Evolutionary conservation across 2,888 invertebrate species (phyloP), one percentile per base, ranked within the genome.

Genomic region (Hirtodrosophila duncani): DNA sequence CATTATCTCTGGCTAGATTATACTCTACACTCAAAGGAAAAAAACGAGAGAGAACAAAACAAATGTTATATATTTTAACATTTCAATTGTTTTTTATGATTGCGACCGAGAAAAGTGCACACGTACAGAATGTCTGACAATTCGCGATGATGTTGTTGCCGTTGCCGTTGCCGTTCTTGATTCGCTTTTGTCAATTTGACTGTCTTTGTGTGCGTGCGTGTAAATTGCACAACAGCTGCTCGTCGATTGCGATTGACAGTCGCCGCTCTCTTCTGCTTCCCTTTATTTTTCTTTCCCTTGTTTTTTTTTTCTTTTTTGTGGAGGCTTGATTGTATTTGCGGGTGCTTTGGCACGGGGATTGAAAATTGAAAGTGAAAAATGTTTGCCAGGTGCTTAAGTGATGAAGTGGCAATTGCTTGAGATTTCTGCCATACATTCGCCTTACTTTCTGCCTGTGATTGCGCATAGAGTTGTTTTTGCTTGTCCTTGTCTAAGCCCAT

Each of bases 301-400:
- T n/a, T n/a, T n/a, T n/a, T n/a, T n/a, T n/a, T n/a, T n/a, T n/a
- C n/a, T 71, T 75, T 58, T 36, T 51, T n/a, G n/a, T n/a, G n/a
- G n/a, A n/a, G n/a, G n/a, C 72, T 63, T 71, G 74, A 71, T 71
- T 74, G 74, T 74, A 74, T 74, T 58, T 63, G 70, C 66, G 36
- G 55, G 65, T 68, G 66, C 61, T 46, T 29, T 61, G 62, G n/a
- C n/a, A n/a, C n/a, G n/a, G n/a, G n/a, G n/a, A n/a, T n/a, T n/a
- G n/a, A n/a, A 77, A 81, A 81, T 78, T 80, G 81, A 81, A 81
- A 81, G 79, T 81, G 79, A 81, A 81, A 81, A 81, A 81, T 81
- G 78, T 68, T 50, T 67, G 72, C 63, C 70, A 78, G 75, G 75
- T 81, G 75, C 74, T 69, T 77, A 69, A 67, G 71, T 78, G 74